phyloP scores from a whole-genome alignment of 2,888 invertebrate species.

The Horisme vitalbata region DNA sequence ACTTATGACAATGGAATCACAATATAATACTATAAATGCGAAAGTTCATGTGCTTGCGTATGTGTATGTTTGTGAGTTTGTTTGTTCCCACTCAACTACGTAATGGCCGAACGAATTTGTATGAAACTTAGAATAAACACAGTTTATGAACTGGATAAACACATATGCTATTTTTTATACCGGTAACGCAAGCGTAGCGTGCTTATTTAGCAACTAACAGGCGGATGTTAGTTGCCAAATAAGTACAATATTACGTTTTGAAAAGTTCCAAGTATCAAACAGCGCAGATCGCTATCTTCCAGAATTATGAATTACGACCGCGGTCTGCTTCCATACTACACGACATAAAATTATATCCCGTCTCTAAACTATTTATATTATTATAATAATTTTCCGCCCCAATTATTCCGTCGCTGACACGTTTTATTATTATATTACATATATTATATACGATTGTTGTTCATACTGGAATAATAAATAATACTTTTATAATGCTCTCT shows the following conservation, averaged over 20 bases:
- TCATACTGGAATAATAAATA: conserved; percentile 60
- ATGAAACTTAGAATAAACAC: too few relatives aligned
- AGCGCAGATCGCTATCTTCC: conserved; percentile 27
- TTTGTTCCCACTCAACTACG: too few relatives aligned
- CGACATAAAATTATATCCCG: conserved; percentile 71
- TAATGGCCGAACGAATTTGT: too few relatives aligned
- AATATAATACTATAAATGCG: too few relatives aligned
- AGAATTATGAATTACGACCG: conserved; percentile 74
- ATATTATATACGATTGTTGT: conserved; percentile 70
- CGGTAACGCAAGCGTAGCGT: too few relatives aligned
- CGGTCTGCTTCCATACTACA: conserved; percentile 67
- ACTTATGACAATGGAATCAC: too few relatives aligned
- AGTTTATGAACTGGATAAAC: too few relatives aligned
- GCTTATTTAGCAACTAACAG: too few relatives aligned
- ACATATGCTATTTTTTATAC: too few relatives aligned
- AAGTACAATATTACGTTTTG: not conserved
- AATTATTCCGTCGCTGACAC: conserved; percentile 77
- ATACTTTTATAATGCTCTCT: conserved; percentile 58
- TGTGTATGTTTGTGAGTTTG: too few relatives aligned
- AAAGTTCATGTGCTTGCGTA: too few relatives aligned
- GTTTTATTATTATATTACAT: conserved; percentile 71
- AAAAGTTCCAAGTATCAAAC: conserved; percentile 60
- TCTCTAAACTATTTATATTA: conserved; percentile 80
- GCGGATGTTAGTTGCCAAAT: too few relatives aligned
- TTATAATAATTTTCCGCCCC: conserved; percentile 79